A percentile compares a stretch with the other conserved stretches of the same genome.
phyloP scores from a whole-genome alignment of 1,140 invertebrate species.

The Drosophila equinoxialis region DNA sequence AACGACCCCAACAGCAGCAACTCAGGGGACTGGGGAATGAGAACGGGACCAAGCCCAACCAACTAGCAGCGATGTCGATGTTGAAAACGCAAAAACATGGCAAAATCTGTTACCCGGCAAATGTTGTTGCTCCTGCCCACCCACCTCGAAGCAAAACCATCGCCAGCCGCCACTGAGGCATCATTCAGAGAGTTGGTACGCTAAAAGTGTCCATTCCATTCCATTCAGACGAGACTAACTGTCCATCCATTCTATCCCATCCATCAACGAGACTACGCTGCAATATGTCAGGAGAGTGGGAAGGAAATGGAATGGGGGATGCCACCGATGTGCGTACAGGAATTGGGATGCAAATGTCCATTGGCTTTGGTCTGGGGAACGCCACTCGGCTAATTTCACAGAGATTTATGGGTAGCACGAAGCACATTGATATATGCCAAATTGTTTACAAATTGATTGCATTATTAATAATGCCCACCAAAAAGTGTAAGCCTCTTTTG shows the following conservation, averaged over 20 bases:
- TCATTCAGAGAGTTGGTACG: slow-evolving; percentile 3
- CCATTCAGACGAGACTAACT: slow-evolving; percentile 31
- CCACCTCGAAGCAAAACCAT: neutral
- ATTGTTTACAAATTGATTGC: slow-evolving; percentile 80
- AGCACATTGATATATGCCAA: slow-evolving; percentile 79
- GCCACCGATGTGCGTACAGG: slow-evolving; percentile 34
- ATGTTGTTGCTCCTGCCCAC: slow-evolving; percentile 24
- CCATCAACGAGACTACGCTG: slow-evolving; percentile 60
- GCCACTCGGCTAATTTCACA: slow-evolving; percentile 60
- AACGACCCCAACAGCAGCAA: slow-evolving; percentile 13
- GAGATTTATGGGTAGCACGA: slow-evolving; percentile 74
- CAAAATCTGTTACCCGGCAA: slow-evolving; percentile 35
- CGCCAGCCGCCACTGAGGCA: neutral
- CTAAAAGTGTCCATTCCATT: slow-evolving; percentile 23
- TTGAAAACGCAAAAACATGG: slow-evolving; percentile 49
- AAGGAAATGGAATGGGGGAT: too few species aligned
- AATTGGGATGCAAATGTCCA: slow-evolving; percentile 35
- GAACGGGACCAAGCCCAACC: slow-evolving; percentile 32
- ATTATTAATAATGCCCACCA: slow-evolving; percentile 76
- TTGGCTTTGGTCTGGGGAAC: neutral
- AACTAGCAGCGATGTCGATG: slow-evolving; percentile 31
- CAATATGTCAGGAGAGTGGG: slow-evolving; percentile 61
- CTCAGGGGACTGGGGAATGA: neutral
- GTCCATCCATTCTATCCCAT: slow-evolving; percentile 52
- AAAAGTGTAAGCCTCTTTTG: slow-evolving; percentile 25